A percentile compares a stretch with the other conserved stretches of the same genome.
phyloP scores from a whole-genome alignment of 2,888 invertebrate species.

The Onchidella celtica region DNA sequence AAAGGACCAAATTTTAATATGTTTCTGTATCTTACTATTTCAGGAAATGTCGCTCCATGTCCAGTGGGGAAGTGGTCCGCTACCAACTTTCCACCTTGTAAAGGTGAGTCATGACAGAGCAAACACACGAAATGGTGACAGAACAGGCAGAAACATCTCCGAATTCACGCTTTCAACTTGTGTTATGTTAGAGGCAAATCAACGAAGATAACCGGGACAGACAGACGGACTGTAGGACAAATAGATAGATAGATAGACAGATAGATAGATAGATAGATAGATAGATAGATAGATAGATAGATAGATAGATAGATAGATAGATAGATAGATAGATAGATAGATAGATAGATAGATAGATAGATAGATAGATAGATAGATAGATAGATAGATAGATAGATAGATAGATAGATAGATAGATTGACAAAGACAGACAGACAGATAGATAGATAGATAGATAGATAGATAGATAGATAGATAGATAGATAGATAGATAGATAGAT shows the following conservation, averaged over 20 bases:
- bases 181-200: too few species aligned
- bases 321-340: neutral
- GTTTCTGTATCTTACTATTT: too few species aligned
- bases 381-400: neutral
- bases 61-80: constrained; percentile 45
- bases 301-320: neutral
- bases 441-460: neutral
- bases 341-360: neutral
- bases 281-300: neutral
- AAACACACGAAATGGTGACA: neutral
- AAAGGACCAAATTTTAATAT: too few species aligned
- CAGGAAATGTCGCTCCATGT: constrained; percentile 42
- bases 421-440: neutral
- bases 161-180: too few species aligned
- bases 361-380: neutral
- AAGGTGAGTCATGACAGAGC: constrained; percentile 27
- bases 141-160: too few species aligned
- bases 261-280: neutral
- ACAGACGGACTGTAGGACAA: neutral
- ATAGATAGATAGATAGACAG: neutral
- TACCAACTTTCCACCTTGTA: constrained; percentile 45
- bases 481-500: neutral
- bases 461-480: neutral
- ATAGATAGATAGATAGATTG: neutral
- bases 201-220: too few species aligned